These are phyloP conservation scores for Manduca sexta DNA, from an alignment of 1,140 invertebrate genomes.

Conservation along the genomic window DNA sequence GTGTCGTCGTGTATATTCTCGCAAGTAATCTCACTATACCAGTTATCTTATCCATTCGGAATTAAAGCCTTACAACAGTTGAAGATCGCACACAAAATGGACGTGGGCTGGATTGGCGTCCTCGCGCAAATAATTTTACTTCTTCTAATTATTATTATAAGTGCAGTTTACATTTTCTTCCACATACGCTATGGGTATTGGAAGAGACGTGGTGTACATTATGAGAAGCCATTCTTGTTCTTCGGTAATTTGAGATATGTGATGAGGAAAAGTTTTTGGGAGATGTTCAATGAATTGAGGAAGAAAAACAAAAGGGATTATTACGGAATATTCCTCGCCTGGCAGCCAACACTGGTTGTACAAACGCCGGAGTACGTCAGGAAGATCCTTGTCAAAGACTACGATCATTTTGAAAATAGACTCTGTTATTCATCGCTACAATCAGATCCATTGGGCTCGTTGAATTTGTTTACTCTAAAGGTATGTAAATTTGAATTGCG, in stretches of 20 bases:
- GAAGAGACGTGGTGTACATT: constrained; percentile 3
- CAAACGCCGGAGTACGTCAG: constrained; percentile 42
- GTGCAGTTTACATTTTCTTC: not conserved
- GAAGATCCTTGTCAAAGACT: constrained; percentile 39
- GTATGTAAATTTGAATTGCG: constrained; percentile 32
- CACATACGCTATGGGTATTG: not conserved
- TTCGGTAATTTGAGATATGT: constrained; percentile 1
- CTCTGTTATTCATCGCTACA: constrained; percentile 28
- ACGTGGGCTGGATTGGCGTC: not conserved
- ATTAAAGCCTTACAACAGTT: not conserved
- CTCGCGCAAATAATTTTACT: not conserved
- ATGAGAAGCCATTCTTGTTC: constrained; percentile 5
- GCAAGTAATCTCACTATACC: no score
- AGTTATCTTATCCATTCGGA: not conserved
- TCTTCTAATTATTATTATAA: not conserved
- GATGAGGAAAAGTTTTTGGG: constrained; percentile 7
- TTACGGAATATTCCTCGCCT: constrained; percentile 40
- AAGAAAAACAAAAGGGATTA: constrained; percentile 31
- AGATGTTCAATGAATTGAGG: constrained; percentile 30
- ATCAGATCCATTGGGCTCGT: constrained; percentile 45
- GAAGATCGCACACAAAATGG: not conserved
- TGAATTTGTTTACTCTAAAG: constrained; percentile 53
- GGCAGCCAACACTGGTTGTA: constrained; percentile 35
- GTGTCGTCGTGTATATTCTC: not conserved
- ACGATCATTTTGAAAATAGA: constrained; percentile 43